Evolutionary conservation across 1,140 invertebrate species (phyloP).

Genomic region (Drosophila nikananu): DNA sequence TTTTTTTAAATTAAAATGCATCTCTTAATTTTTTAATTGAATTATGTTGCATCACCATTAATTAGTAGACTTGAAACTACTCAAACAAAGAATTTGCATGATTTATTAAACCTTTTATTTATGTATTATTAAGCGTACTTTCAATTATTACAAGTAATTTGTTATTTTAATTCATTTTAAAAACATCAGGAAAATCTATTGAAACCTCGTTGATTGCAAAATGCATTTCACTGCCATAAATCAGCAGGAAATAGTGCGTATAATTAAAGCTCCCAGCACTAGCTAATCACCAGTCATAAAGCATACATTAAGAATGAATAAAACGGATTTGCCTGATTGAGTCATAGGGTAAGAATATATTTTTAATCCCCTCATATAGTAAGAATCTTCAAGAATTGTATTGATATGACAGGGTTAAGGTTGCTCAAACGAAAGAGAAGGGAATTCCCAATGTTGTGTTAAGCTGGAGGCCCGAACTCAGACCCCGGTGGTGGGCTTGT

Average conservation of each 20-base stretch:
- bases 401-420: conserved; percentile 12
- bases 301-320: conserved; percentile 20
- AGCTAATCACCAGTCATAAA: conserved; percentile 2
- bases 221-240: conserved; percentile 12
- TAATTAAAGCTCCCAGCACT: background rate
- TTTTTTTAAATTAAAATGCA: no score
- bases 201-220: conserved; percentile 5
- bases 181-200: background rate
- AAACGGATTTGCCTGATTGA: conserved; percentile 26
- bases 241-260: conserved; percentile 24
- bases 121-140: background rate
- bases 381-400: conserved; percentile 4
- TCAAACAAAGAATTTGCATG: background rate
- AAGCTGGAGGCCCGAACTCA: conserved; percentile 24
- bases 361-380: conserved; percentile 4
- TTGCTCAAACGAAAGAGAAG: conserved; percentile 8
- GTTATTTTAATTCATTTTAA: background rate
- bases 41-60: background rate
- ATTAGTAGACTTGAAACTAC: background rate
- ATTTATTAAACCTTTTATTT: background rate
- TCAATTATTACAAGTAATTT: background rate
- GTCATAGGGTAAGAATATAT: conserved; percentile 5
- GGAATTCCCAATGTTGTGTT: conserved; percentile 10
- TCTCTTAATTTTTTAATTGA: background rate
- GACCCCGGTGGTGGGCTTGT: conserved; percentile 72